Conservation (phyloP, 2,888 invertebrate species). For the Drosophila kuntzei region DNA sequence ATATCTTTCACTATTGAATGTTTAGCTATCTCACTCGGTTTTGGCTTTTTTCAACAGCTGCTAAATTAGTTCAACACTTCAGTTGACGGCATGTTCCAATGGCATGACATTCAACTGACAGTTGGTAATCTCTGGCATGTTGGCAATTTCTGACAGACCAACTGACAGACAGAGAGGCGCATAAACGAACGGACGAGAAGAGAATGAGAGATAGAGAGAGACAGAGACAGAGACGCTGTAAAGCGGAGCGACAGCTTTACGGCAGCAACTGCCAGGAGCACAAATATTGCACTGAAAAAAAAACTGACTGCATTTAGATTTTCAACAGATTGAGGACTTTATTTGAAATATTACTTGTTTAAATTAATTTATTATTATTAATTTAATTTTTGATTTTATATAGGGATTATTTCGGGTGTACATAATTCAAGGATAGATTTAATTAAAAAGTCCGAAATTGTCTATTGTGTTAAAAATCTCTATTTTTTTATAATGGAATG, state of each 20-base stretch:
- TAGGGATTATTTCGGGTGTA: too few species aligned
- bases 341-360: too few species aligned
- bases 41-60: slow-evolving; percentile 84
- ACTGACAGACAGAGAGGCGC: slow-evolving; percentile 54
- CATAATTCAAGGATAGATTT: too few species aligned
- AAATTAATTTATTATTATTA: too few species aligned
- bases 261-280: slow-evolving; percentile 35
- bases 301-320: too few species aligned
- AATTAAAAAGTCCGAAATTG: too few species aligned
- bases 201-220: slow-evolving; percentile 28
- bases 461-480: too few species aligned
- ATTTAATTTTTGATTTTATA: too few species aligned
- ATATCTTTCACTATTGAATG: slow-evolving; percentile 4
- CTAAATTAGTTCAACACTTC: slow-evolving; percentile 85
- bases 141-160: slow-evolving; percentile 81
- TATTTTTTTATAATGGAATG: too few species aligned
- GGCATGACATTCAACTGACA: slow-evolving; percentile 85
- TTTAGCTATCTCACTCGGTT: slow-evolving; percentile 13
- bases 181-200: slow-evolving; percentile 13
- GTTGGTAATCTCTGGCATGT: slow-evolving; percentile 85
- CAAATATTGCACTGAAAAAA: slow-evolving; percentile 43
- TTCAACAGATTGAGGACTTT: too few species aligned
- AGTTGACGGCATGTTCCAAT: slow-evolving; percentile 84
- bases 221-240: slow-evolving; percentile 26
- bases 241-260: slow-evolving; percentile 34